Percentiles rank a stretch among this genome's conserved stretches.
These are phyloP conservation scores for Otocyon megalotis DNA, from an alignment of 2,113 vertebrate genomes.

Conservation along the genomic window DNA sequence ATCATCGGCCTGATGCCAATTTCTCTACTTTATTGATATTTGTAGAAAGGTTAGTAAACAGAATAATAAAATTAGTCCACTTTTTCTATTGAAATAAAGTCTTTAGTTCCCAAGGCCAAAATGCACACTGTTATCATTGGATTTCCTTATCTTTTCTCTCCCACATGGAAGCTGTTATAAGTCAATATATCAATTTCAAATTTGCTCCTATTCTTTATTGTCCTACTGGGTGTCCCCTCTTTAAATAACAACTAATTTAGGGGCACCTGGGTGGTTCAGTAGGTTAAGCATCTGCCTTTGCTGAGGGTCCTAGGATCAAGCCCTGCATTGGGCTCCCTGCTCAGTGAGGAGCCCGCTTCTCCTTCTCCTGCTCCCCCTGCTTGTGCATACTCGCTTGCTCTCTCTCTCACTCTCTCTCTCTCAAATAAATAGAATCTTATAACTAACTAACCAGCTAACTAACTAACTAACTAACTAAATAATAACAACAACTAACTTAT, in stretches of 20 bases:
- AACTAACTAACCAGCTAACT: no score
- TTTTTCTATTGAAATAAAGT: constrained; percentile 47
- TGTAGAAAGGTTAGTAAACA: not conserved
- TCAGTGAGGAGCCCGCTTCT: no score
- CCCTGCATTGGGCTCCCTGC: no score
- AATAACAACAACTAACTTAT: not conserved
- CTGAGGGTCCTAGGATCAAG: no score
- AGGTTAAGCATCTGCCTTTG: no score
- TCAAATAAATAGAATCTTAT: no score
- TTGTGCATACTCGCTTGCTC: no score
- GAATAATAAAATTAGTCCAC: not conserved
- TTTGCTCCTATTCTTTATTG: not conserved
- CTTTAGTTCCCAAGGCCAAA: not conserved
- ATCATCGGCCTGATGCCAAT: not conserved
- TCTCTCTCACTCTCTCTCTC: no score
- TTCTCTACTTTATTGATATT: not conserved
- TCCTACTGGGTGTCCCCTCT: not conserved
- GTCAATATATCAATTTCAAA: not conserved
- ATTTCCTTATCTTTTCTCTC: not conserved
- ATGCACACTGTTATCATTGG: not conserved
- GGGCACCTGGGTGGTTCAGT: no score
- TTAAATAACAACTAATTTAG: not conserved
- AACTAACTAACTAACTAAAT: no score
- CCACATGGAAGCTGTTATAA: not conserved
- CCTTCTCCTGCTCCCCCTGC: no score